Base-by-base conservation (phyloP, 1,140 invertebrate species). In the Trichogramma pretiosum region DNA sequence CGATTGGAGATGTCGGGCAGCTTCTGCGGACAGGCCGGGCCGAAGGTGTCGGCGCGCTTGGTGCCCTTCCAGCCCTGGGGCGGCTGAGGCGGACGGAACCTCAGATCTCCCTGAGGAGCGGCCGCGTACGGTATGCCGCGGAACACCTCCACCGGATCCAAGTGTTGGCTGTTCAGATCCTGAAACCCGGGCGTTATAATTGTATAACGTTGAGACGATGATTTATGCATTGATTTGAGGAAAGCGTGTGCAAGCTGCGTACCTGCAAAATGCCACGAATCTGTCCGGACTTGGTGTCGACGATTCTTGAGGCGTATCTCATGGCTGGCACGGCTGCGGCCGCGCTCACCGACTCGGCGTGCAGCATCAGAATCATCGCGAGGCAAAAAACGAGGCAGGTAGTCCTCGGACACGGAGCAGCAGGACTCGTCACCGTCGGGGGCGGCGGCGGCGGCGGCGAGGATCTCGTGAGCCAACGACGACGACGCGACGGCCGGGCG, bases 41-140 rank as follows among this genome's bases (percentile, higher is more conserved):
- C 81, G 62, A 84, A 82, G 14, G 78, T 74, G 58, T 88, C 81
- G 14, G 87, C 85, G 36, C 83, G 74, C 47, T 83, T 76, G 19
- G 84, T 82, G 32, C 84, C 83, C 38, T 77, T 74, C 83, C 85
- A 88, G 41, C 77, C 65, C 19, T 78, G 69, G 5, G 84, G 80
- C 4, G 80, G 76, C 33, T 77, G 74, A 21, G 86, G 83, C 13
- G 82, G 74, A 48, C 79, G 79, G 56, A 89, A 84, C 18, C 89
- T 77, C 26, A 85, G 68, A 11, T 77, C 73, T n/a, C 81, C 82
- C 2, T 79, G 68, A 3, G 88, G 87, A 17, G 81, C 78, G 13
- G 85, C 82, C 0, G 87, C 89, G 74, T 92, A 94, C 4, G 87
- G 89, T 37, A 93, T 83, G 47, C 77, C 88, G 52, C 77, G 81